A percentile compares a stretch with the other conserved stretches of the same genome.
These are phyloP conservation scores for Aulostomus chinensis DNA, from an alignment of 2,797 vertebrate genomes.

Conservation along the genomic window DNA sequence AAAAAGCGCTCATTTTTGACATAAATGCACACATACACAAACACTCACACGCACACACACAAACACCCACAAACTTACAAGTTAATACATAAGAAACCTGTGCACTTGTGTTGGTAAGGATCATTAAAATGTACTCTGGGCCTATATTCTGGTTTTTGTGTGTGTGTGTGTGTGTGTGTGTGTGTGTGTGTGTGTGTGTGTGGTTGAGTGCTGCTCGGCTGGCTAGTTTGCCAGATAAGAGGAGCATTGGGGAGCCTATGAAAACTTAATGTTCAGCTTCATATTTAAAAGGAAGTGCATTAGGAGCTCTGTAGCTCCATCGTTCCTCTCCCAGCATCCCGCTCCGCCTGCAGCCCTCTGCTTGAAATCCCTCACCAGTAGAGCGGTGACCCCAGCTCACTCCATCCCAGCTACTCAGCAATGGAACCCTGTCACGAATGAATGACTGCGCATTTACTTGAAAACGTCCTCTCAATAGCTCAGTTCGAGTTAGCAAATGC, in stretches of 20 bases:
- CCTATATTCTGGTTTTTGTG: neutral
- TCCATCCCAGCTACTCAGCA: conserved; percentile 21
- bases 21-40: no score
- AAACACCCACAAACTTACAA: no score
- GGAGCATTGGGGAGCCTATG: conserved; percentile 66
- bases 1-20: no score
- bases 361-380: conserved; percentile 47
- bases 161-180: neutral
- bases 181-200: conserved; percentile 22
- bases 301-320: conserved; percentile 59
- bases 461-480: conserved; percentile 40
- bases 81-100: no score
- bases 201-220: conserved; percentile 36
- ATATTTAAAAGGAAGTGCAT: conserved; percentile 77
- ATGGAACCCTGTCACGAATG: conserved; percentile 39
- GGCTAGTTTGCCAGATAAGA: conserved; percentile 60
- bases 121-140: no score
- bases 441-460: conserved; percentile 43
- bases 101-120: no score
- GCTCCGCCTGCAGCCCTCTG: conserved; percentile 45
- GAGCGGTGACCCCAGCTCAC: conserved; percentile 35
- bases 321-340: conserved; percentile 48
- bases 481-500: conserved; percentile 32
- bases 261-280: conserved; percentile 77
- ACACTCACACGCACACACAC: no score